These are phyloP conservation scores for Ectemnius continuus DNA, from an alignment of 2,888 invertebrate species.

Conservation along the genomic window DNA sequence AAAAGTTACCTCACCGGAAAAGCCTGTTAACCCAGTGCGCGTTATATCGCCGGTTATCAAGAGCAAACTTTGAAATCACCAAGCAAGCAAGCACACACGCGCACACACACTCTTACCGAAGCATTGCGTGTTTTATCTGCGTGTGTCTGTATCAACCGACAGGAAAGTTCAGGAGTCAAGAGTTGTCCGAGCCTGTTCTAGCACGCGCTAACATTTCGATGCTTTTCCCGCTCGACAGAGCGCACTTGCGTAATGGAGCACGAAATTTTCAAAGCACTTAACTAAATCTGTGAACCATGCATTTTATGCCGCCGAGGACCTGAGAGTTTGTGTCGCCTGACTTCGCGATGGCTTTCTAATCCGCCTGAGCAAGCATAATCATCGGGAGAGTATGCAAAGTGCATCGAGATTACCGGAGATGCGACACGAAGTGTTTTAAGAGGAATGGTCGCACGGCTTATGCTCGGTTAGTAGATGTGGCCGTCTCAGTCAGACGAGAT, in stretches of 20 bases:
- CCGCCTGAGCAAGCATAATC: background rate
- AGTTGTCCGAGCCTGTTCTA: background rate
- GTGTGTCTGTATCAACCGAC: background rate
- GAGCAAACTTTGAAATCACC: too few species aligned
- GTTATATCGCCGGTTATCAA: too few species aligned
- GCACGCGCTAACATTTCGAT: too few species aligned
- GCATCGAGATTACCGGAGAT: conserved; percentile 11
- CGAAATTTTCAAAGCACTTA: background rate
- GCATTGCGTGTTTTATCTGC: too few species aligned
- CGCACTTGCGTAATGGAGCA: background rate
- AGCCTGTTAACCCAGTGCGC: too few species aligned
- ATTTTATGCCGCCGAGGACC: background rate
- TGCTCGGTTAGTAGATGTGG: too few species aligned
- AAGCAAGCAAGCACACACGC: too few species aligned
- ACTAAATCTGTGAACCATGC: background rate
- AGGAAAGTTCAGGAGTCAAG: conserved; percentile 2
- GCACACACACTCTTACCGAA: too few species aligned
- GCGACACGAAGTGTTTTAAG: too few species aligned
- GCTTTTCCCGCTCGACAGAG: background rate
- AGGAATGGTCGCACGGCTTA: too few species aligned
- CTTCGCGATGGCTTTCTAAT: conserved; percentile 11
- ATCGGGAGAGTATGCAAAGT: background rate
- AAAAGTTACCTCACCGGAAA: too few species aligned
- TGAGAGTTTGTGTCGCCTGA: background rate
- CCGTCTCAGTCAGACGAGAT: too few species aligned